A percentile compares a stretch with the other conserved stretches of the same genome.
Conservation (phyloP, 2,113 vertebrate species). For the Podarcis muralis region DNA sequence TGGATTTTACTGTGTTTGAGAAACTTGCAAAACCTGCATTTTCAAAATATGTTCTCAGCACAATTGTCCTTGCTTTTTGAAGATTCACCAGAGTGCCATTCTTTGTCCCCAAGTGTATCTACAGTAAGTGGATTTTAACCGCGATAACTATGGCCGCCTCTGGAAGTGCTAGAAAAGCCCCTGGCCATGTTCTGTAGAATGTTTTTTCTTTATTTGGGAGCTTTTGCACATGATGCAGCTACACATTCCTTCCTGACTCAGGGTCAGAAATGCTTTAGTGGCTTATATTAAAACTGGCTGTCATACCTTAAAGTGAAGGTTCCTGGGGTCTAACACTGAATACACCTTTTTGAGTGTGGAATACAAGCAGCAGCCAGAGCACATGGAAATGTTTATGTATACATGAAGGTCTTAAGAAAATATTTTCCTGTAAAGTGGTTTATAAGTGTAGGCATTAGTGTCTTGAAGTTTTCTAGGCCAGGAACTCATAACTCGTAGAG, state of each 20-base stretch:
- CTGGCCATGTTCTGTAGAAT: background rate
- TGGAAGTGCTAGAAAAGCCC: background rate
- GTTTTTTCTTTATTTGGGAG: background rate
- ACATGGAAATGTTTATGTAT: slow-evolving; percentile 57
- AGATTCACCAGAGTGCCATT: background rate
- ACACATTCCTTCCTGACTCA: background rate
- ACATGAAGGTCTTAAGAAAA: slow-evolving; percentile 59
- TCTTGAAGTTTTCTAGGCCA: background rate
- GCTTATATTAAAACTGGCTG: background rate
- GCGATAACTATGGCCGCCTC: background rate
- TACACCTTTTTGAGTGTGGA: slow-evolving; percentile 1
- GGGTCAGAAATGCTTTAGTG: background rate
- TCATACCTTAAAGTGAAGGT: background rate
- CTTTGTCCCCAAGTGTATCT: background rate
- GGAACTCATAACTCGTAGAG: background rate
- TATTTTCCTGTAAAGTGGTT: slow-evolving; percentile 38
- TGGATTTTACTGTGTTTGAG: slow-evolving; percentile 23
- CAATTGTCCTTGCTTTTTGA: background rate
- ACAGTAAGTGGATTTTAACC: background rate
- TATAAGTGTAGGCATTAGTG: background rate
- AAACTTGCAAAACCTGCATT: background rate
- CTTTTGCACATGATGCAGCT: background rate
- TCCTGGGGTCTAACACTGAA: background rate
- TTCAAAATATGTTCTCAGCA: background rate
- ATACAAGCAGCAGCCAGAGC: slow-evolving; percentile 24